Evolutionary conservation across 2,113 vertebrate genomes (phyloP), one percentile per base, ranked within the genome.

Genomic region (Stictonetta naevosa): DNA sequence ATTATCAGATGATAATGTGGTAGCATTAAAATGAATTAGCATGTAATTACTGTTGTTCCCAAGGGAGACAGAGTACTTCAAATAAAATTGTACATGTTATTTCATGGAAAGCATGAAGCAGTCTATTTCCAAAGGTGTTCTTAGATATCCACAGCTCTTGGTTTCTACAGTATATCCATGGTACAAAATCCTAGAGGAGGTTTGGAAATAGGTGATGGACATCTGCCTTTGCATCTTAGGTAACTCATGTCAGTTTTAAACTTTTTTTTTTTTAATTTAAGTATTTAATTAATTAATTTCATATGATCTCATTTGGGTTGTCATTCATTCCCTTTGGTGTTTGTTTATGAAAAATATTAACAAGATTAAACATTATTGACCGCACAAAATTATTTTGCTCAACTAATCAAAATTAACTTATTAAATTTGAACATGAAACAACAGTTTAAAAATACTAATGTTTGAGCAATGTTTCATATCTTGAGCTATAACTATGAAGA

Each of bases 21-120:
- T 77, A 62, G 52, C 40, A 95, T 95, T 96, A 95, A 93, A 97
- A 95, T 92, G 92, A 97, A 97, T 96, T 97, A 95, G 62, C 86
- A 91, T 94, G 86, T 96, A 95, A 97, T 96, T 96, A 88, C 36
- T 88, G 73, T 36, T 94, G 46, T 82, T 95, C 96, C 71, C 90
- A 52, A 66, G 79, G 59, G 92, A 93, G 64, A 34, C 18, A 31
- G 36, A 42, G 34, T 55, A 93, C 55, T 92, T 97, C 85, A 91
- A 94, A 88, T 89, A 66, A 71, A 96, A 69, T 52, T 69, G 80
- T 94, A 56, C 72, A 64, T 92, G 90, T 81, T 91, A 74, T 83
- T 96, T 95, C 67, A 86, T 90, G 89, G 81, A 95, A 97, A 95
- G 53, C 93, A 31, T 50, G 56, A 92, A 96, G 46, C n/a, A 68